Evolutionary conservation across 2,113 vertebrate species (phyloP).

Genomic region (Lethenteron camtschaticum): DNA sequence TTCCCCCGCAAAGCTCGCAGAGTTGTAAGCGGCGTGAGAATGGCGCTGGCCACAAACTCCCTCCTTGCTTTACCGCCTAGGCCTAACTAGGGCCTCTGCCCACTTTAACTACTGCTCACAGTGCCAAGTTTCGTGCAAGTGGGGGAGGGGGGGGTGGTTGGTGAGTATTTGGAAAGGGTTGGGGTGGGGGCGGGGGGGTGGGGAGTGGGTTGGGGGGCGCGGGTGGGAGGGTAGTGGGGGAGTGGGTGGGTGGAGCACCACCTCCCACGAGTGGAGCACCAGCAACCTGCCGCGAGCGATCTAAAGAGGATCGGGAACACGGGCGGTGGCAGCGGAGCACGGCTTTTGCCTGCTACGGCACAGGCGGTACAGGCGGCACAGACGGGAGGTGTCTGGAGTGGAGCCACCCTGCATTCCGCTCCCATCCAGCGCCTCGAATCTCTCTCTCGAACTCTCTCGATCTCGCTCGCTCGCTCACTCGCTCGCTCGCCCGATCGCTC

Average conservation of each 20-base stretch:
- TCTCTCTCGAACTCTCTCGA: too few species aligned
- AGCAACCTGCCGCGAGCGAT: constrained; percentile 22
- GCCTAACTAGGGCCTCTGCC: too few species aligned
- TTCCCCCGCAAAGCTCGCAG: too few species aligned
- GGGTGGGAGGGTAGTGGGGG: constrained; percentile 16
- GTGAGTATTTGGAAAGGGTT: neutral
- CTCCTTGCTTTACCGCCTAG: too few species aligned
- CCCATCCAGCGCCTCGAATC: too few species aligned
- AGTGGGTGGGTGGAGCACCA: constrained; percentile 13
- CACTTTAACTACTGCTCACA: too few species aligned
- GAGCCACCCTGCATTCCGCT: neutral
- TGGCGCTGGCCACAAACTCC: too few species aligned
- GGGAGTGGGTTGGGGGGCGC: constrained; percentile 13
- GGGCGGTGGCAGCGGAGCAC: constrained; percentile 23
- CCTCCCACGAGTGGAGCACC: too few species aligned
- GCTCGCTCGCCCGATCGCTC: too few species aligned
- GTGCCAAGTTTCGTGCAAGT: too few species aligned
- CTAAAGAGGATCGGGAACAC: constrained; percentile 20
- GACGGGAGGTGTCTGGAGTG: neutral
- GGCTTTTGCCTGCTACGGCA: constrained; percentile 13
- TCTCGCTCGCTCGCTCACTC: too few species aligned
- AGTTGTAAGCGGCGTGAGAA: too few species aligned
- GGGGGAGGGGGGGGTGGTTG: constrained; percentile 9
- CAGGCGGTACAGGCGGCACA: neutral
- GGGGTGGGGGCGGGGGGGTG: neutral